Conservation (phyloP, 2,113 vertebrate species). For the Craseonycteris thonglongyai region DNA sequence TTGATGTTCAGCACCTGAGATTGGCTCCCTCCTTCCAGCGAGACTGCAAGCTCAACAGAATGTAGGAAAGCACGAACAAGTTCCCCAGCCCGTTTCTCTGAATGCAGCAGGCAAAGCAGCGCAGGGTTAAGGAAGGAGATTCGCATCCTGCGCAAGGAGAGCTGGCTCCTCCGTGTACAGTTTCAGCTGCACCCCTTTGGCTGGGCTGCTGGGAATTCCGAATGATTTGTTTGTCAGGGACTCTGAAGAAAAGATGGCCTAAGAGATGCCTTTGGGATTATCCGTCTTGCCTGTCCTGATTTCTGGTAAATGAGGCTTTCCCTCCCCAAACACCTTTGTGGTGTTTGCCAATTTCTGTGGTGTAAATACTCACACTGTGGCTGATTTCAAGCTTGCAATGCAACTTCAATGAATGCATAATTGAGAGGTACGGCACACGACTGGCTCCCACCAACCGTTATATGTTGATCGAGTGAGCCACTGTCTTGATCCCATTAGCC, state of each 20-base stretch:
- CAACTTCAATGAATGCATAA: not conserved
- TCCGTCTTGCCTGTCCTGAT: not conserved
- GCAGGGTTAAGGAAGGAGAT: not conserved
- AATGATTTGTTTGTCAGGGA: not conserved
- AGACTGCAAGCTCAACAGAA: constrained; percentile 82
- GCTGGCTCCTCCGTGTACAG: not conserved
- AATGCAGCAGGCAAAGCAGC: constrained; percentile 39
- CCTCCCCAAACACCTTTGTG: not conserved
- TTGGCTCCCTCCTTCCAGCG: constrained; percentile 72
- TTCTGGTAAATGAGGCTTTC: not conserved
- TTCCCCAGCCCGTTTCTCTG: constrained; percentile 68
- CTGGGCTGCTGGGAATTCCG: not conserved
- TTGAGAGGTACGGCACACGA: not conserved
- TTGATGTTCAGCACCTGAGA: constrained; percentile 79
- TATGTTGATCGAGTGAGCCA: not conserved
- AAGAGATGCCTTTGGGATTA: not conserved
- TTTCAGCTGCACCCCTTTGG: not conserved
- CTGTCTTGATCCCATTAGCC: not conserved
- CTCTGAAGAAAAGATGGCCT: not conserved
- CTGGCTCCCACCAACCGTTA: no score
- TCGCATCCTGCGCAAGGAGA: not conserved
- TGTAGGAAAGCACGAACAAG: constrained; percentile 72
- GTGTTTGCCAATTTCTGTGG: not conserved
- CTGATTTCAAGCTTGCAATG: not conserved
- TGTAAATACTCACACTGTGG: not conserved